These are phyloP conservation scores for Rattus norvegicus DNA, from an alignment of 2,113 vertebrate genomes.

Conservation along the genomic window DNA sequence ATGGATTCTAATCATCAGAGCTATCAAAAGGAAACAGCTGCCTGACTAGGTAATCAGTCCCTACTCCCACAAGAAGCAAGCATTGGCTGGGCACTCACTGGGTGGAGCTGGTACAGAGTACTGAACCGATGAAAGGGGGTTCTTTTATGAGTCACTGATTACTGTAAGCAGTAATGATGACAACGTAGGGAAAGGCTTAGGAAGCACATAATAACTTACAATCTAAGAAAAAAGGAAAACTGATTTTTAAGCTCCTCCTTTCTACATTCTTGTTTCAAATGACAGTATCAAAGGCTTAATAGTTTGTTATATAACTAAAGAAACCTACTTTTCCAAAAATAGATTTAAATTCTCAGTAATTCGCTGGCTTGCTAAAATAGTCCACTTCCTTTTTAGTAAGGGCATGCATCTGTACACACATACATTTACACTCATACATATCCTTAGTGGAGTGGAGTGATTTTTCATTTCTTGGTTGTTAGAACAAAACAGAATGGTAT, in stretches of 20 bases:
- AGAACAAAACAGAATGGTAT: not conserved
- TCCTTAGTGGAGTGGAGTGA: not conserved
- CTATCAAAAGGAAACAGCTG: slow-evolving; percentile 3
- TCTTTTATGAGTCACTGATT: not conserved
- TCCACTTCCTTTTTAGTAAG: not conserved
- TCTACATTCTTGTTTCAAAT: slow-evolving; percentile 54
- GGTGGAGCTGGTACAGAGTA: not conserved
- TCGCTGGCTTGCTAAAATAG: not conserved
- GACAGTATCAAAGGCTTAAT: not conserved
- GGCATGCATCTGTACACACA: not conserved
- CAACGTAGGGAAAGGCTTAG: not conserved
- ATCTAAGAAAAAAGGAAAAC: slow-evolving; percentile 33
- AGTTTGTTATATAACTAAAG: not conserved
- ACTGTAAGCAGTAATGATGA: not conserved
- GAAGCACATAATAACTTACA: slow-evolving; percentile 34
- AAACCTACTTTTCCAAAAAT: not conserved
- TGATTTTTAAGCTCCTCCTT: slow-evolving; percentile 5
- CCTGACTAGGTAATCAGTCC: slow-evolving; percentile 14
- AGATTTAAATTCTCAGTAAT: slow-evolving; percentile 24
- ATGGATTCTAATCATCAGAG: slow-evolving; percentile 38
- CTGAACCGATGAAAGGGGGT: not conserved
- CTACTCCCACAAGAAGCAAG: not conserved
- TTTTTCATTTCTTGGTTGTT: not conserved
- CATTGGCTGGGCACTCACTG: not conserved
- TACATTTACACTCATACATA: not conserved